These are phyloP conservation scores for Paracyclopina nana DNA, from an alignment of 1,140 invertebrate genomes.

Conservation along the genomic window DNA sequence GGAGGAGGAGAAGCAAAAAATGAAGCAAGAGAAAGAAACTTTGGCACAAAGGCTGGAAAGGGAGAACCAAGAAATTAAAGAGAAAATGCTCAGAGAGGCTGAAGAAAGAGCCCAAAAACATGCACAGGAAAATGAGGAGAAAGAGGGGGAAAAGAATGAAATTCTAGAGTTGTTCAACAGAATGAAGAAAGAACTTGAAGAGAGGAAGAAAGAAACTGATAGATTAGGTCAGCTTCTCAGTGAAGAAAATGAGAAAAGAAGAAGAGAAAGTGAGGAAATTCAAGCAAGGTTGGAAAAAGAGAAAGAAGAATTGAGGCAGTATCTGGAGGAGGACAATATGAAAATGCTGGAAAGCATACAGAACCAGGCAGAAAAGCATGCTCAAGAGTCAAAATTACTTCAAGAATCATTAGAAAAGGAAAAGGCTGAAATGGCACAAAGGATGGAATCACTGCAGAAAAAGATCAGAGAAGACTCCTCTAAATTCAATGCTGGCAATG, in stretches of 20 bases:
- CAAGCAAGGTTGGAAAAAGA: background rate
- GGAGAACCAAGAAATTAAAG: too few relatives aligned
- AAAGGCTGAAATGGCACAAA: background rate
- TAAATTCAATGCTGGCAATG: background rate
- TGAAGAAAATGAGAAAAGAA: background rate
- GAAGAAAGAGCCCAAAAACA: too few relatives aligned
- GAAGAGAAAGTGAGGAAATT: background rate
- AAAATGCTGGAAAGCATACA: background rate
- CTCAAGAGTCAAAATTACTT: background rate
- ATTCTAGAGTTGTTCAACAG: background rate
- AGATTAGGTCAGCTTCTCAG: background rate
- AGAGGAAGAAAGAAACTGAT: background rate
- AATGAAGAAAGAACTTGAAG: background rate
- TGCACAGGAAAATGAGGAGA: too few relatives aligned
- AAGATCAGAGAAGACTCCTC: background rate
- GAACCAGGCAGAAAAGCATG: background rate
- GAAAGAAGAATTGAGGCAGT: background rate
- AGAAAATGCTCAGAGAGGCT: too few relatives aligned
- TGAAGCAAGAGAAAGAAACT: too few relatives aligned
- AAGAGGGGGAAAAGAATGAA: background rate
- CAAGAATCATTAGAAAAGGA: constrained; percentile 1
- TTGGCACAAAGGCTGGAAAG: too few relatives aligned
- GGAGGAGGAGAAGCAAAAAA: background rate
- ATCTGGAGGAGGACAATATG: background rate
- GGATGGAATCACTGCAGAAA: background rate